Base-by-base conservation (phyloP, 2,113 vertebrate genomes). In the Neodon shergylaensis region DNA sequence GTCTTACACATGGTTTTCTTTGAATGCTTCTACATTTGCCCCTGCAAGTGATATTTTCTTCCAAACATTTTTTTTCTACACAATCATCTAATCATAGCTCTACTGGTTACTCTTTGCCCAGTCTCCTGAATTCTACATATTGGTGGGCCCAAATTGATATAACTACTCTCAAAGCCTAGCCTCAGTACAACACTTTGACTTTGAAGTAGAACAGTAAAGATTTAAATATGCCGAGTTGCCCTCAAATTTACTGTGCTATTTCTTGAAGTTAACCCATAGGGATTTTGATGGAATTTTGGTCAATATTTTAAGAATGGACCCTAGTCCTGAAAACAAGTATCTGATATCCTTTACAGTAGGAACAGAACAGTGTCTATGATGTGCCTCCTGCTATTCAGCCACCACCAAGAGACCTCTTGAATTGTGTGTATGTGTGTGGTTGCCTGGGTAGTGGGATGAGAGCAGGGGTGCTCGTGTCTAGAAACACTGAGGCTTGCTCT, bases 1-100 rank as follows among this genome's bases (percentile, higher is more conserved):
- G 22, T 66, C 65, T 73, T 84, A 66, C 33, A 95, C n/a, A 31
- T 61, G 63, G 14, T 42, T 88, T 81, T 76, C 31, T 86, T 74
- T 82, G 36, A 74, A 79, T 49, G 24, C 33, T 90, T 82, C 39
- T 5, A 74, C 79, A 77, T 52, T 10, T 61, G 17, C 5, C 31
- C 19, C 44, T 31, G 66, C 68, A 24, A 8, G 33, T n/a, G 73
- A 42, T 17, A 11, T n/a, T 87, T 42, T 1, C 61, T 33, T 78
- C 7, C 58, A 54, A 49, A 42, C 76, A 44, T 76, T 77, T 77
- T 87, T 39, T 49, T 21, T 21, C 74, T 10, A 11, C 10, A 36
- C 28, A 14, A 1, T 82, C n/a, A 28, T 72, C 82, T 68, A 66
- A 31, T 31, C n/a, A 24, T 19, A 73, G 49, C 11, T n/a, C 78